Percentiles rank a stretch among this genome's conserved stretches.
phyloP scores from a whole-genome alignment of 2,888 invertebrate species.

The Hipparchia semele region DNA sequence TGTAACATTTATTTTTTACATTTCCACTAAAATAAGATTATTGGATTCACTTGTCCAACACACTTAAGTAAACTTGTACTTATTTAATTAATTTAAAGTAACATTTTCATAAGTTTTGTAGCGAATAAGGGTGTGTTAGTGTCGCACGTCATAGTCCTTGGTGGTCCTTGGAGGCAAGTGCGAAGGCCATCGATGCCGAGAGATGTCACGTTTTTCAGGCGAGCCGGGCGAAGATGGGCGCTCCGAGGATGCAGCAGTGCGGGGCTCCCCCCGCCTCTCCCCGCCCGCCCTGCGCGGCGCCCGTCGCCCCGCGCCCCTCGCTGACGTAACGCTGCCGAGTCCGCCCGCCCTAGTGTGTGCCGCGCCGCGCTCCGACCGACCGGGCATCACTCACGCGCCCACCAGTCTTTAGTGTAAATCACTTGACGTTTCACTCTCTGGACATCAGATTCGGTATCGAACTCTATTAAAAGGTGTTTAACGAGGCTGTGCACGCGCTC shows the following conservation, averaged over 20 bases:
- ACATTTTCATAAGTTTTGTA: not conserved
- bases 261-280: constrained; percentile 52
- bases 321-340: constrained; percentile 81
- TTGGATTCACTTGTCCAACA: too few relatives aligned
- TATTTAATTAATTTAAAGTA: too few relatives aligned
- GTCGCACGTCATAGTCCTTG: constrained; percentile 35
- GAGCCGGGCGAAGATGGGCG: constrained; percentile 70
- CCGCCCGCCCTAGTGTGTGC: constrained; percentile 80
- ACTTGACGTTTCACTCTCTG: constrained; percentile 75
- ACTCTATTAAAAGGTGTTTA: constrained; percentile 71
- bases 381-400: constrained; percentile 66
- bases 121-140: constrained; percentile 4
- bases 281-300: constrained; percentile 46
- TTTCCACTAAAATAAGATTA: too few relatives aligned
- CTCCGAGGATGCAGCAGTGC: constrained; percentile 78
- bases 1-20: too few relatives aligned
- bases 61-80: too few relatives aligned
- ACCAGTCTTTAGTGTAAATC: constrained; percentile 71
- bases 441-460: constrained; percentile 62
- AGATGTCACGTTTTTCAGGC: constrained; percentile 75
- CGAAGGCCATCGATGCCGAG: constrained; percentile 47
- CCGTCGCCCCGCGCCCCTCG: constrained; percentile 62
- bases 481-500: constrained; percentile 61
- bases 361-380: constrained; percentile 77
- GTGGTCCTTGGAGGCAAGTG: constrained; percentile 45